Evolutionary conservation across 2,797 vertebrate species (phyloP), one percentile per base, ranked within the genome.

Genomic region (Triplophysa yarkandensis): DNA sequence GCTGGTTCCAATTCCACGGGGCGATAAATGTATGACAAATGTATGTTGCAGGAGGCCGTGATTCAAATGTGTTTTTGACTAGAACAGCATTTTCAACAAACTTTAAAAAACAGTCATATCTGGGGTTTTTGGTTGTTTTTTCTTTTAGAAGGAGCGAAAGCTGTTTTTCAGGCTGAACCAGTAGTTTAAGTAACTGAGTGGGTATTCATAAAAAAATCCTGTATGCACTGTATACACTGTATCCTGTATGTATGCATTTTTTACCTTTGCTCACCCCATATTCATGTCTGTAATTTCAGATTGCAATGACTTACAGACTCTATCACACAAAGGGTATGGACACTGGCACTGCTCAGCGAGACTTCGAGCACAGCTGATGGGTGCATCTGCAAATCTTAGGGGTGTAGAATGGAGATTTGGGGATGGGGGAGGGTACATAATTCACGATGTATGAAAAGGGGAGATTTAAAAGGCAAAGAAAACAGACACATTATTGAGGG

Each of bases 1-100:
- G 88, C 89, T 90, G 88, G 85, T 89, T 88, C 78, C 85, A 87
- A 87, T 89, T 89, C 86, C 82, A 82, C 57, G 9, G 52, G 76
- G 39, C 67, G n/a, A n/a, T n/a, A n/a, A n/a, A n/a, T n/a, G n/a
- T n/a, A n/a, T n/a, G n/a, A n/a, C n/a, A 43, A 50, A 64, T 66
- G 61, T 63, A 48, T 67, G 62, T 43, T 64, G 39, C 21, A 63
- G 63, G 46, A 71, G 61, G 27, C 21, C 32, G 69, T 44, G 25
- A 19, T 46, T 62, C 16, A n/a, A 32, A 63, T 55, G 48, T 36
- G 44, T 17, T 52, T 41, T 60, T 57, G 25, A 14, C 25, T 46
- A 14, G 32, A 43, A n/a, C 32, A 70, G 54, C 62, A 50, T 32
- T 68, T n/a, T 17, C 54, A 46, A 2, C 48, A 34, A 48, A 73